Conservation (phyloP, 2,888 invertebrate genomes). For the Ligdia adustata region DNA sequence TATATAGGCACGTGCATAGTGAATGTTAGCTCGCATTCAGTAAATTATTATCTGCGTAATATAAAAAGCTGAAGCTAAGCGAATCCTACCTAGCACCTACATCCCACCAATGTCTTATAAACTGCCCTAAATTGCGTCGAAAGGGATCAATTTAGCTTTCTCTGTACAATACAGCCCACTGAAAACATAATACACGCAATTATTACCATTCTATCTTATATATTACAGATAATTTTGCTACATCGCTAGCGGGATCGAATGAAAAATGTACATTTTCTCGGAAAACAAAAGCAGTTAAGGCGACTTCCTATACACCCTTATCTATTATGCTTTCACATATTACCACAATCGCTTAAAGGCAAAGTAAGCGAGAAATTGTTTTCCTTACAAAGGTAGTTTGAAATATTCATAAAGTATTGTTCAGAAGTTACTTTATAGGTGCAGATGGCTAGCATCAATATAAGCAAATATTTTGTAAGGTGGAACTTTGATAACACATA, state of each 20-base stretch:
- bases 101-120: slow-evolving; percentile 46
- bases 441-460: slow-evolving; percentile 7
- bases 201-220: slow-evolving; percentile 54
- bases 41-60: too few relatives aligned
- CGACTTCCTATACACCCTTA: slow-evolving; percentile 68
- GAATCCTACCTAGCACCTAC: slow-evolving; percentile 35
- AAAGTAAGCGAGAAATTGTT: slow-evolving; percentile 77
- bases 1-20: too few relatives aligned
- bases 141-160: slow-evolving; percentile 59
- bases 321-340: slow-evolving; percentile 68
- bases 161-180: slow-evolving; percentile 40
- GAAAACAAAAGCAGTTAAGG: slow-evolving; percentile 72
- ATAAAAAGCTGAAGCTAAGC: too few relatives aligned
- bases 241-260: slow-evolving; percentile 48
- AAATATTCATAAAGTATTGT: slow-evolving; percentile 60
- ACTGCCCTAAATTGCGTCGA: slow-evolving; percentile 53
- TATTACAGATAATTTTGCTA: slow-evolving; percentile 66
- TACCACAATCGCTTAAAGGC: slow-evolving; percentile 66
- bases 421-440: slow-evolving; percentile 30
- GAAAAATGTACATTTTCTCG: slow-evolving; percentile 71
- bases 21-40: too few relatives aligned
- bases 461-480: neutral
- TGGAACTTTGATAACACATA: too few relatives aligned
- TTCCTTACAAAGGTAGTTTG: slow-evolving; percentile 59
- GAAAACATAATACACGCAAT: slow-evolving; percentile 57